Evolutionary conservation across 1,140 invertebrate genomes (phyloP).

Genomic region (Helicoverpa armigera): DNA sequence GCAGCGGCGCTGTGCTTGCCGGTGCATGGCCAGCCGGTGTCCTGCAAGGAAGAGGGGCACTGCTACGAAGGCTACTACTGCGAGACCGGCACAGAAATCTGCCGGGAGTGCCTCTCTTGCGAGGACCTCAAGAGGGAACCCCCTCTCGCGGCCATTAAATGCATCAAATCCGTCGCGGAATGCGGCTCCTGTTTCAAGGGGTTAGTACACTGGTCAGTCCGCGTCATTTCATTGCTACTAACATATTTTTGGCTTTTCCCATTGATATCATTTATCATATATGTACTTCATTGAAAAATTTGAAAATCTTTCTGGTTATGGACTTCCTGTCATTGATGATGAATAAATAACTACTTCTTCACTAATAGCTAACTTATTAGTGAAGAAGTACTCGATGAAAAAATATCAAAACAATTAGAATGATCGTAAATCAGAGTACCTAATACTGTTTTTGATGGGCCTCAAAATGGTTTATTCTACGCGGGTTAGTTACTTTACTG

Average conservation of each 20-base stretch:
- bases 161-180: slow-evolving; percentile 67
- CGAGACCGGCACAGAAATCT: slow-evolving; percentile 58
- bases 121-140: slow-evolving; percentile 64
- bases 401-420: no score
- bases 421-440: no score
- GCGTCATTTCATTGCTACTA: no score
- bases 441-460: no score
- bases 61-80: slow-evolving; percentile 70
- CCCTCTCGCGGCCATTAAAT: slow-evolving; percentile 42
- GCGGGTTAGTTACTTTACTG: not conserved
- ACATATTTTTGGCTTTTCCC: no score
- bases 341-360: no score
- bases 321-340: no score
- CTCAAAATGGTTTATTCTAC: not conserved
- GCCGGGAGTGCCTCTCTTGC: slow-evolving; percentile 70
- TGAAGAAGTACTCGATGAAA: no score
- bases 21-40: slow-evolving; percentile 55
- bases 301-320: no score
- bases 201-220: slow-evolving; percentile 56
- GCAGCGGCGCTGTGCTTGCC: slow-evolving; percentile 37
- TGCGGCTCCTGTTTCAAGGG: slow-evolving; percentile 72
- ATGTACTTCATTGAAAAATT: no score
- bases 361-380: no score
- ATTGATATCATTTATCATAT: no score
- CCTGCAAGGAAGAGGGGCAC: slow-evolving; percentile 60